A percentile compares a stretch with the other conserved stretches of the same genome.
phyloP scores from a whole-genome alignment of 2,797 vertebrate species.

The Nothura maculosa region DNA sequence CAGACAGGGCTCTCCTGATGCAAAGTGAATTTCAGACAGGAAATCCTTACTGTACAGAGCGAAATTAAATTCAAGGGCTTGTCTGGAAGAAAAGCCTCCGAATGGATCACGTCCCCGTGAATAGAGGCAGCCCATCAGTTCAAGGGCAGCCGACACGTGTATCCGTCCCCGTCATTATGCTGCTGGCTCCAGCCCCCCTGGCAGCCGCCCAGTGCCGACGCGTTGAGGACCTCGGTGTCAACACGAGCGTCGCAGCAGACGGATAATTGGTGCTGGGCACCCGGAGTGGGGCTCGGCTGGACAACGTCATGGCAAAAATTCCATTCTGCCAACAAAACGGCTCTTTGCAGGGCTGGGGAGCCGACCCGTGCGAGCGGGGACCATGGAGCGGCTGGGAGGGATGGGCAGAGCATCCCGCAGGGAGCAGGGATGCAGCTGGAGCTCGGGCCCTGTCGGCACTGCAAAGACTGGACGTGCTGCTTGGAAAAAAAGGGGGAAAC shows the following conservation, averaged over 20 bases:
- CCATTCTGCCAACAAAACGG: slow-evolving; percentile 57
- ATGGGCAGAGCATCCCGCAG: no score
- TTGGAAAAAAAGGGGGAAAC: neutral
- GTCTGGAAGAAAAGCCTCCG: slow-evolving; percentile 32
- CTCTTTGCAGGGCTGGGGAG: slow-evolving; percentile 23
- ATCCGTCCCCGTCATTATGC: slow-evolving; percentile 64
- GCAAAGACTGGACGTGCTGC: neutral
- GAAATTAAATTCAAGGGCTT: slow-evolving; percentile 55
- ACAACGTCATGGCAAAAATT: slow-evolving; percentile 69
- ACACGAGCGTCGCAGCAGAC: slow-evolving; percentile 66
- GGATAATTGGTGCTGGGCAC: slow-evolving; percentile 71
- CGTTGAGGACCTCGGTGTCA: slow-evolving; percentile 67
- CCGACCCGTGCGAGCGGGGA: neutral
- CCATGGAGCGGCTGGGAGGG: no score
- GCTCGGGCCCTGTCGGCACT: no score
- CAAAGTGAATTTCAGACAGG: slow-evolving; percentile 66
- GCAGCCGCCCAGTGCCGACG: slow-evolving; percentile 63
- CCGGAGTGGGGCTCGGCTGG: slow-evolving; percentile 55
- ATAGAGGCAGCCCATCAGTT: slow-evolving; percentile 59
- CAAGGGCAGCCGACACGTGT: slow-evolving; percentile 44
- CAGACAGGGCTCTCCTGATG: slow-evolving; percentile 45
- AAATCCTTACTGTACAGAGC: slow-evolving; percentile 59
- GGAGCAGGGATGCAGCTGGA: no score
- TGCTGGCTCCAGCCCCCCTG: slow-evolving; percentile 60
- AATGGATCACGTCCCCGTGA: slow-evolving; percentile 51